phyloP scores from a whole-genome alignment of 2,113 vertebrate species.

The Hiodon tergisus region DNA sequence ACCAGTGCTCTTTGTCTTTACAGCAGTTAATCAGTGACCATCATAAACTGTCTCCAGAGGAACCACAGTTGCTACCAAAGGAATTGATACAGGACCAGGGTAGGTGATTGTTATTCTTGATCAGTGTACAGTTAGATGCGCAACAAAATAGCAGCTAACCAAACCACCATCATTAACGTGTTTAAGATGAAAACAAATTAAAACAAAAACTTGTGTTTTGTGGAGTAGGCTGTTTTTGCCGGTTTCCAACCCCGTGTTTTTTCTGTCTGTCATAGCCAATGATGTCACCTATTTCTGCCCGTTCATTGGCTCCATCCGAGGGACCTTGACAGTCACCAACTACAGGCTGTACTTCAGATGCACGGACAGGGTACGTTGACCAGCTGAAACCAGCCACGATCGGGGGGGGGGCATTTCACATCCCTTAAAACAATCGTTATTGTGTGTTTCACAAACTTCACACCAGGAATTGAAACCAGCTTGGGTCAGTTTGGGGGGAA shows the following conservation, averaged over 20 bases:
- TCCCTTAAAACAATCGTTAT: too few species aligned
- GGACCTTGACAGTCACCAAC: slow-evolving; percentile 87
- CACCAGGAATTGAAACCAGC: too few species aligned
- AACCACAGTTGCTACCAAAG: slow-evolving; percentile 81
- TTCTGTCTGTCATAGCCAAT: slow-evolving; percentile 63
- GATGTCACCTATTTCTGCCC: slow-evolving; percentile 96
- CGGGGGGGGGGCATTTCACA: too few species aligned
- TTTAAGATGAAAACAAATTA: too few species aligned
- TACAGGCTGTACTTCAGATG: slow-evolving; percentile 94
- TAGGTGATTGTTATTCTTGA: slow-evolving; percentile 26
- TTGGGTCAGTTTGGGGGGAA: too few species aligned
- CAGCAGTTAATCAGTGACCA: slow-evolving; percentile 56
- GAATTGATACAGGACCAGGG: slow-evolving; percentile 82
- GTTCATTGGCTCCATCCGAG: slow-evolving; percentile 83
- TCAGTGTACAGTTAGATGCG: too few species aligned
- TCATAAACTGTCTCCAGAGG: slow-evolving; percentile 78
- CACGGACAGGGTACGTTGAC: slow-evolving; percentile 77
- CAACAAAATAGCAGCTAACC: too few species aligned
- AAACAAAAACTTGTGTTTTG: background rate
- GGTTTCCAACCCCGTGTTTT: background rate
- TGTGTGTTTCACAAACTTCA: too few species aligned
- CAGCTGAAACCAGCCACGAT: background rate
- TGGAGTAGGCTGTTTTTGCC: background rate
- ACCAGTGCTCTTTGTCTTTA: background rate
- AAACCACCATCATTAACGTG: too few species aligned